A percentile compares a stretch with the other conserved stretches of the same genome.
Evolutionary conservation across 30 jellyfish, hydroid and myxozoan genomes (phyloP).

Genomic region (Aurelia aurita complex sp. Pacific): DNA sequence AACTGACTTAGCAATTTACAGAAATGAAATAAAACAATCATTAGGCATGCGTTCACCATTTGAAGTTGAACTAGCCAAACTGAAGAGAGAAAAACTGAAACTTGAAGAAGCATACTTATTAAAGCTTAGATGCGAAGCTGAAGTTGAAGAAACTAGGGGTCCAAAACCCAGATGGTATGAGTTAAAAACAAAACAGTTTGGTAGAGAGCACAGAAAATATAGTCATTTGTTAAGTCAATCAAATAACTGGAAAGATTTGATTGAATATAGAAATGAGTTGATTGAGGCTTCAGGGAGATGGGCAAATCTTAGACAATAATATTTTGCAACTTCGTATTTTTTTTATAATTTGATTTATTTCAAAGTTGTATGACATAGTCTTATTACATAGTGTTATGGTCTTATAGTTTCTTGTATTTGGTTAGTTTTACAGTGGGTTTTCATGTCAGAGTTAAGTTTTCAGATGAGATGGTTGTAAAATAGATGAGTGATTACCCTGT

Average conservation of each 20-base stretch:
- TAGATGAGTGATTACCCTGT: too few species aligned
- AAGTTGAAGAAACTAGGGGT: conserved; percentile 87
- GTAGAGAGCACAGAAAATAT: conserved; percentile 59
- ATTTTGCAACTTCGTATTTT: neutral
- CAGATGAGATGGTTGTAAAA: too few species aligned
- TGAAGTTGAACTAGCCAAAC: conserved; percentile 53
- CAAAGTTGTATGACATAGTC: too few species aligned
- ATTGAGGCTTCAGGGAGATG: conserved; percentile 59
- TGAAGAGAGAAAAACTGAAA: conserved; percentile 62
- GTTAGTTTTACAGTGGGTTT: too few species aligned
- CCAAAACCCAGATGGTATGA: conserved; percentile 96
- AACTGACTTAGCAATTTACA: conserved; percentile 41
- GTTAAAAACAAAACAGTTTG: conserved; percentile 75
- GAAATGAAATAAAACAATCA: conserved; percentile 29
- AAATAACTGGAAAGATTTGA: conserved; percentile 39
- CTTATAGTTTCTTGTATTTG: too few species aligned
- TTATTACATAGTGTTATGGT: too few species aligned
- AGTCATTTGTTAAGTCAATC: conserved; percentile 45
- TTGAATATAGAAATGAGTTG: conserved; percentile 62
- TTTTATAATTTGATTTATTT: too few species aligned
- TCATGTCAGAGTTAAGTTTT: too few species aligned
- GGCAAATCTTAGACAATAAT: conserved; percentile 39
- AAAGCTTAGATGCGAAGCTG: conserved; percentile 76
- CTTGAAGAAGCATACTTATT: conserved; percentile 85
- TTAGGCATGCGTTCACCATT: conserved; percentile 61